Base-by-base conservation (phyloP, 2,888 invertebrate species). In the Hirtodrosophila histrioides region DNA sequence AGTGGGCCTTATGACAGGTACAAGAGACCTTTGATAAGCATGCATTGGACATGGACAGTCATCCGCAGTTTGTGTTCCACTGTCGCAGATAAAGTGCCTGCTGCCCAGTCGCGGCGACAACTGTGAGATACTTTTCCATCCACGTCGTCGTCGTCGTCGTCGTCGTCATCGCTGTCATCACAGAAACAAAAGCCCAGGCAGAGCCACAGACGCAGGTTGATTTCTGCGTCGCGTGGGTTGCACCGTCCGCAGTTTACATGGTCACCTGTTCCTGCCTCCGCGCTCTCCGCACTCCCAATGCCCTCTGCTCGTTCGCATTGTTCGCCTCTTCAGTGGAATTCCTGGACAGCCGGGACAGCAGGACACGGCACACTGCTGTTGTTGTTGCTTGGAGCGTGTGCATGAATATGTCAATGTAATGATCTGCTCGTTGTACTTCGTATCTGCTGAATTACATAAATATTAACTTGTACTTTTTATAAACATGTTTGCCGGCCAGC, bases 391-490 rank as follows among this genome's bases (percentile, higher is more conserved):
- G 57, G 40, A 50, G 58, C 46, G 75, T 73, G 69, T 45, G 75
- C 84, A 84, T 88, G 82, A 88, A 83, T 86, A 88, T 83, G 88
- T 83, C 87, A 86, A 82, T 88, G 81, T 88, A 82, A 82, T 82
- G 88, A 88, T 82, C 84, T 74, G 54, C 44, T 65, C 51, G 49
- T 75, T 68, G 63, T 67, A 53, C 48, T 57, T 67, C 58, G 74
- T 66, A 78, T 88, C 84, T 64, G 62, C 70, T 75, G 88, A 66
- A 88, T 82, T 82, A 82, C 88, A 82, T 82, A 82, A 82, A 82
- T 82, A 82, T 82, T 82, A 82, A 88, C 86, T 82, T 82, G 81
- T 88, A 82, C 88, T 82, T 82, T 82, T 81, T 88, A 88, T 78
- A 81, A 81, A 81, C 81, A 81, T 86, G 81, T 87, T 73, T 64